Base-by-base conservation (phyloP, 2,797 vertebrate species). In the Sebastes kiyomatsui region DNA sequence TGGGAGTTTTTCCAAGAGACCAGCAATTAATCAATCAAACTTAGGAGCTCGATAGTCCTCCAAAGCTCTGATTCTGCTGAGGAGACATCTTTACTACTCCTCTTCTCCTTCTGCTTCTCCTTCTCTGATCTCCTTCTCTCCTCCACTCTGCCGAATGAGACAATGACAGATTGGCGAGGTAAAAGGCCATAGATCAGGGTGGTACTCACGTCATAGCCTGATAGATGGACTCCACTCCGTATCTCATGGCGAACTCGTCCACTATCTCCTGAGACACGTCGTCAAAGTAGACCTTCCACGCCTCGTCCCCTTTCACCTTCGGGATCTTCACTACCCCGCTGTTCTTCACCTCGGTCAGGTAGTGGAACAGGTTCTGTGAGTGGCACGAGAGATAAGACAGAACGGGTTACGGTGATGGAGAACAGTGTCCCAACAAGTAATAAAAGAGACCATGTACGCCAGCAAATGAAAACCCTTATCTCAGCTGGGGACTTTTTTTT, bases 181-280 rank as follows among this genome's bases (percentile, higher is more conserved):
- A 90, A 90, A 91, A 90, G 90, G 88, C 88, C 84, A 93, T 92
- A 91, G 92, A 94, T 93, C 91, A 90, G 88, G 90, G 90, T 82
- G 91, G 88, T 89, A 98, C 98, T 97, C 88, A 99, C 98, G 98
- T 99, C 98, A 99, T 99, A 69, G 98, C 98, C 94, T 99, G 98
- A 93, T 99, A 99, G 96, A 99, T 99, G 87, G 97, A 97, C 90
- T 99, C 98, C 90, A 99, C 96, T 85, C 98, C 98, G 4, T 98
- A 99, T 86, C 98, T 97, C 97, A 99, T 98, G 80, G 98, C 98
- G 70, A 99, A 99, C 92, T 99, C 98, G 91, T 99, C 98, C 49
- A 99, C 98, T 75, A 99, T 99, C 95, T 99, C 98, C 86, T 99
- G 98, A 14, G 98, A 96, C 4, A 97, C 95, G 2, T 98, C 98